Evolutionary conservation across 2,113 vertebrate genomes (phyloP).

Genomic region (Corythornis madagascariensis): DNA sequence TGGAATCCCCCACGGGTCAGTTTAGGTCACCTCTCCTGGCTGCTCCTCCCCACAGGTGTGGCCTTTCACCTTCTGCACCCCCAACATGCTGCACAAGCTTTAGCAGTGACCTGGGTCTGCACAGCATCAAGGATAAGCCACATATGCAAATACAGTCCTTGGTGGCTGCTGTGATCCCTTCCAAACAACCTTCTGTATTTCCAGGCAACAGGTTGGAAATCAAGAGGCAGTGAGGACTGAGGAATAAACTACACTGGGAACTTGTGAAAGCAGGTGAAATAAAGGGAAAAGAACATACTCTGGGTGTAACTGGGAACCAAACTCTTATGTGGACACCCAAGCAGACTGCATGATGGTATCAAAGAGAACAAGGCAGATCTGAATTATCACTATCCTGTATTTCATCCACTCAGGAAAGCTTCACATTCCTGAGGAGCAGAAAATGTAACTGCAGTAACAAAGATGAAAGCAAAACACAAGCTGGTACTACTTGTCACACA

Average conservation of each 20-base stretch:
- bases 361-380: background rate
- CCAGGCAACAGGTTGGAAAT: background rate
- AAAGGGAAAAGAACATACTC: background rate
- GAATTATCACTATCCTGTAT: background rate
- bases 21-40: background rate
- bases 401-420: background rate
- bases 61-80: background rate
- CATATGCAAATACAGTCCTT: background rate
- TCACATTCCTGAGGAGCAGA: background rate
- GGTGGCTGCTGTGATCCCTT: background rate
- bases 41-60: background rate
- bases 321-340: background rate
- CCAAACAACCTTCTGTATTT: background rate
- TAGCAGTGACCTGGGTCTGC: background rate
- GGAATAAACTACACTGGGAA: background rate
- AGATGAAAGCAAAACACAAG: background rate
- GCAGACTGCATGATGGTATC: accelerated
- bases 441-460: background rate
- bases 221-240: background rate
- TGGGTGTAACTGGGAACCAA: background rate
- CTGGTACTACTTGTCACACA: background rate
- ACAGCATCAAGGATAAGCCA: background rate
- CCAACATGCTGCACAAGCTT: background rate
- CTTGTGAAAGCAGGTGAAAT: background rate
- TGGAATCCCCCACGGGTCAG: background rate